phyloP scores from a whole-genome alignment of 1,140 invertebrate species.

The Heliconius nattereri region DNA sequence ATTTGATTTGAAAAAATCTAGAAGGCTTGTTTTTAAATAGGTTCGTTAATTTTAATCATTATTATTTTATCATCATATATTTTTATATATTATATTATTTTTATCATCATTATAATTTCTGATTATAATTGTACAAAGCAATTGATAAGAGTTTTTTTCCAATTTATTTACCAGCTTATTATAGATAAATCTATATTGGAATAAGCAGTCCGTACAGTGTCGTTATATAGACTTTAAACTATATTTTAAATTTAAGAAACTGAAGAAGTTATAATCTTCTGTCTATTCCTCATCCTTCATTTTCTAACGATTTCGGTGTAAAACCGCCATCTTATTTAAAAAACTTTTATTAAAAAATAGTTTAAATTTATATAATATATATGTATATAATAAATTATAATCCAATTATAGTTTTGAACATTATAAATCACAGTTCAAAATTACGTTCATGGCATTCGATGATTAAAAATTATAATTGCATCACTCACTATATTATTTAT shows the following conservation, averaged over 20 bases:
- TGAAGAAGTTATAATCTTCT: not conserved
- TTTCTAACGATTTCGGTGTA: not conserved
- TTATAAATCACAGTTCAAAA: conserved; percentile 78
- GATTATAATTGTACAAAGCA: too few species aligned
- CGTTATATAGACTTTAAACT: too few species aligned
- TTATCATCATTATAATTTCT: too few species aligned
- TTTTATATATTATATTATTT: too few species aligned
- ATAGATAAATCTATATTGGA: too few species aligned
- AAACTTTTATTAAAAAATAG: conserved; percentile 37
- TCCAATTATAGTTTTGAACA: conserved; percentile 71
- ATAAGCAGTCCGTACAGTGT: too few species aligned
- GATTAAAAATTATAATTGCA: conserved; percentile 56
- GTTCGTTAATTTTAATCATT: too few species aligned
- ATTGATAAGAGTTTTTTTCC: too few species aligned
- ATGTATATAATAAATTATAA: conserved; percentile 59
- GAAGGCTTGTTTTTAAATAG: too few species aligned
- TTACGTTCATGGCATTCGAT: conserved; percentile 75
- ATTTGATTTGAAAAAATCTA: too few species aligned
- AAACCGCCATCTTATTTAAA: conserved; percentile 23
- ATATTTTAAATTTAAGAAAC: not conserved
- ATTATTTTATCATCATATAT: too few species aligned
- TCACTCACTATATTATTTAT: conserved; percentile 41
- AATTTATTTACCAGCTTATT: too few species aligned
- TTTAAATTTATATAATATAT: conserved; percentile 43
- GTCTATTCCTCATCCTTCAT: conserved; percentile 1